Base-by-base conservation (phyloP, 2,888 invertebrate species). In the Heteromyza rotundicornis region DNA sequence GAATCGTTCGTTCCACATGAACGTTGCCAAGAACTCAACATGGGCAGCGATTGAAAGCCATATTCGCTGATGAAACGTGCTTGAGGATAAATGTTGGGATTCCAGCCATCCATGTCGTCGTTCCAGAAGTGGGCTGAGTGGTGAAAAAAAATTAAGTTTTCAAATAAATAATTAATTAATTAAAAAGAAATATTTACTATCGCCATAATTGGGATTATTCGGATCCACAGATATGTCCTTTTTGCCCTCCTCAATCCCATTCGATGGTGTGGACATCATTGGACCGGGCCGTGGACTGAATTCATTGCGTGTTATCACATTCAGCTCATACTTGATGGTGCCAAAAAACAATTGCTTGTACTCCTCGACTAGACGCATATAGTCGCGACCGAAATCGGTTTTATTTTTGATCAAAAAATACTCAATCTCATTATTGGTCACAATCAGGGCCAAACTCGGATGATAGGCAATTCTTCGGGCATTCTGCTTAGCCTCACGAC, bases 401-500 rank as follows among this genome's bases (percentile, higher is more conserved):
- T 96, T 96, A 79, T 93, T 89, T 22, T 88, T 88, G 40, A 89
- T 86, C 17, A 97, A 80, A 0, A 94, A 96, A 5, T 89, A 90
- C 85, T 98, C 98, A 77, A 97, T 97, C 83, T 98, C 98, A 80
- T 98, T 97, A 81, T 97, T 98, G 1, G 92, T 96, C 14, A 95
- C 92, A 90, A 95, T 96, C 0, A 96, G 68, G 0, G 92, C 89
- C 51, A 98, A 87, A 53, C 93, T 94, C 0, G 98, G 89, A 82
- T 97, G 97, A 75, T 90, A 87, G 68, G 92, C 91, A 1, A 99
- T 84, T 53, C 95, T 87, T 59, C 89, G 85, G 0, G 95, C 89
- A 84, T 94, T 95, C 76, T 95, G 91, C 20, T 84, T 84, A 16
- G 95, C 86, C 86, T 99, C 98, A 1, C 82, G 77, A 53, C 84